Conservation (phyloP, 2,797 vertebrate genomes). For the Linurgus olivaceus region DNA sequence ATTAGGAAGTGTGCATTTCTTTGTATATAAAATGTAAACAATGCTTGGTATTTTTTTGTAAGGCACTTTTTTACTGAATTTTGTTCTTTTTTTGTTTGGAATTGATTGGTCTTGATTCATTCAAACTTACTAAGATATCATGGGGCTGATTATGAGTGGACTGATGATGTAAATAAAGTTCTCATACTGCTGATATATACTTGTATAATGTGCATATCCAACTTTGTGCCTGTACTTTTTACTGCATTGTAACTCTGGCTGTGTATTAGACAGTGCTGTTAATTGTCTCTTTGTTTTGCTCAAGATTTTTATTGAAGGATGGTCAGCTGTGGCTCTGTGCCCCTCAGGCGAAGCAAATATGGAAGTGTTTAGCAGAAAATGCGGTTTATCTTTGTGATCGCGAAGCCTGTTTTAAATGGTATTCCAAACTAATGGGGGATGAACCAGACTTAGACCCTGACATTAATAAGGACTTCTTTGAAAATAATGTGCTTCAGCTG, state of each 20-base stretch:
- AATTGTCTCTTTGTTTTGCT: conserved; percentile 68
- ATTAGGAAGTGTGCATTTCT: not conserved
- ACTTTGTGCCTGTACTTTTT: conserved; percentile 4
- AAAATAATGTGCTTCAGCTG: conserved; percentile 98
- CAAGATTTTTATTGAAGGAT: conserved; percentile 96
- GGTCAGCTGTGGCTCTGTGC: conserved; percentile 98
- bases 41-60: not conserved
- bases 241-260: conserved; percentile 21
- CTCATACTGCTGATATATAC: not conserved
- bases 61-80: not conserved
- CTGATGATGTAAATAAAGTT: not conserved
- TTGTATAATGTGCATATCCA: not conserved
- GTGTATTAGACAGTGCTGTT: conserved; percentile 25
- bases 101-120: not conserved
- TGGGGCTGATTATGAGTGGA: not conserved
- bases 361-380: conserved; percentile 99
- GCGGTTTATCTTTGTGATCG: conserved; percentile 98
- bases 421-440: conserved; percentile 99
- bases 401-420: conserved; percentile 99
- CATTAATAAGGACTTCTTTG: conserved; percentile 99
- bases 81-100: not conserved
- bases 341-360: conserved; percentile 99
- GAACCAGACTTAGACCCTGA: conserved; percentile 98
- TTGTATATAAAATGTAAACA: not conserved
- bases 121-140: not conserved